A percentile compares a stretch with the other conserved stretches of the same genome.
Conservation (phyloP, 2,113 vertebrate species). For the Bucco capensis region DNA sequence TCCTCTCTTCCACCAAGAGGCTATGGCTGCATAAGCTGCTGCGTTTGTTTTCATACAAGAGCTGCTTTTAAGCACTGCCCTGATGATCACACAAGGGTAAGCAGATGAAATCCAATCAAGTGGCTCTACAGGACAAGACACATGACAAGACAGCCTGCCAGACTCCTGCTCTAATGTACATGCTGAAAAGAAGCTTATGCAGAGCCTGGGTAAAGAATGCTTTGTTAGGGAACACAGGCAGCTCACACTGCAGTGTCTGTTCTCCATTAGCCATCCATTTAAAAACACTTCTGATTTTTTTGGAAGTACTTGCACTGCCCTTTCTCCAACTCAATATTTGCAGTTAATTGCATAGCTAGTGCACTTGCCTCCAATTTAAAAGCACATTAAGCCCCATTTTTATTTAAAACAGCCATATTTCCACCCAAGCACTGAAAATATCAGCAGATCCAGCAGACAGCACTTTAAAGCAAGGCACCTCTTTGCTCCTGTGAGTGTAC, state of each 20-base stretch:
- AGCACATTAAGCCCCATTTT: constrained; percentile 46
- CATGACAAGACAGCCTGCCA: constrained; percentile 53
- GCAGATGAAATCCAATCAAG: constrained; percentile 74
- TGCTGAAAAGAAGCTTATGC: constrained; percentile 55
- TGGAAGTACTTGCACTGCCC: constrained; percentile 48
- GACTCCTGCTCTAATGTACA: constrained; percentile 59
- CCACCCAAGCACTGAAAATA: constrained; percentile 11
- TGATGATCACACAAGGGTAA: constrained; percentile 60
- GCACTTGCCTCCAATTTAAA: constrained; percentile 58
- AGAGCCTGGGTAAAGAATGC: constrained; percentile 59
- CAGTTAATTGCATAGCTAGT: constrained; percentile 47
- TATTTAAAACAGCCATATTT: constrained; percentile 46
- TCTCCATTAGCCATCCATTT: constrained; percentile 64
- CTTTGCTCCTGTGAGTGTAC: neutral
- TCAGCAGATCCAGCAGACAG: neutral
- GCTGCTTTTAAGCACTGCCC: constrained; percentile 56
- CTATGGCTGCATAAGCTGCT: constrained; percentile 50
- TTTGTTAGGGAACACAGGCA: constrained; percentile 64
- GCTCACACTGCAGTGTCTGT: constrained; percentile 47
- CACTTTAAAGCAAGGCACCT: neutral
- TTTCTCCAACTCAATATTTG: constrained; percentile 46
- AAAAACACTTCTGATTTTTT: constrained; percentile 55
- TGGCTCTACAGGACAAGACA: constrained; percentile 66
- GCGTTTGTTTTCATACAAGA: constrained; percentile 54
- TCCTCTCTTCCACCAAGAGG: constrained; percentile 9